These are phyloP conservation scores for Leptopilina syphax DNA, from an alignment of 2,888 invertebrate genomes.

Conservation along the genomic window DNA sequence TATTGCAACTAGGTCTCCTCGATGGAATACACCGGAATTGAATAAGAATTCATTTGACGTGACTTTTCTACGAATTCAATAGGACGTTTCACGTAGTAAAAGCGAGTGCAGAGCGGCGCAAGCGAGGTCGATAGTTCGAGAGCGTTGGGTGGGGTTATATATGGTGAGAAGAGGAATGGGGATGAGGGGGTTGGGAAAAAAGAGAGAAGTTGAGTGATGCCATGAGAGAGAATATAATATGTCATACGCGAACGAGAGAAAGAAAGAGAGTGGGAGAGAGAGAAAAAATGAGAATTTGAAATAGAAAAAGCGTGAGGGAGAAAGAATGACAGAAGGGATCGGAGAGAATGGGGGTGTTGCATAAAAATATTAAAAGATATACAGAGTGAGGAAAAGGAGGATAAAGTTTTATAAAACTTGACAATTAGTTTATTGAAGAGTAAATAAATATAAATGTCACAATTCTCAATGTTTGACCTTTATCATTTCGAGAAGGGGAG, in stretches of 20 bases:
- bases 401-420: no score
- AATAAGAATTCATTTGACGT: slow-evolving; percentile 37
- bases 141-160: not conserved
- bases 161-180: not conserved
- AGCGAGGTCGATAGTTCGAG: slow-evolving; percentile 39
- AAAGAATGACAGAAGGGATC: no score
- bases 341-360: not conserved
- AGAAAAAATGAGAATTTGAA: not conserved
- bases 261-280: no score
- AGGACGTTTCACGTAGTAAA: slow-evolving; percentile 28
- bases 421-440: no score
- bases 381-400: not conserved
- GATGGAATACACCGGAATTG: slow-evolving; percentile 24
- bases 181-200: not conserved
- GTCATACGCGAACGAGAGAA: no score
- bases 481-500: no score
- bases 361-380: no score
- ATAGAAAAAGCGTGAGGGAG: no score
- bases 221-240: no score
- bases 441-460: no score
- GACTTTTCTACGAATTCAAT: slow-evolving; percentile 38
- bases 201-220: not conserved
- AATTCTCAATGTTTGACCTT: no score
- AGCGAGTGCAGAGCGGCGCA: slow-evolving; percentile 27
- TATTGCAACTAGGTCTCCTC: slow-evolving; percentile 31